Evolutionary conservation across 2,888 invertebrate species (phyloP), one percentile per base, ranked within the genome.

Genomic region (Leuctra nigra): DNA sequence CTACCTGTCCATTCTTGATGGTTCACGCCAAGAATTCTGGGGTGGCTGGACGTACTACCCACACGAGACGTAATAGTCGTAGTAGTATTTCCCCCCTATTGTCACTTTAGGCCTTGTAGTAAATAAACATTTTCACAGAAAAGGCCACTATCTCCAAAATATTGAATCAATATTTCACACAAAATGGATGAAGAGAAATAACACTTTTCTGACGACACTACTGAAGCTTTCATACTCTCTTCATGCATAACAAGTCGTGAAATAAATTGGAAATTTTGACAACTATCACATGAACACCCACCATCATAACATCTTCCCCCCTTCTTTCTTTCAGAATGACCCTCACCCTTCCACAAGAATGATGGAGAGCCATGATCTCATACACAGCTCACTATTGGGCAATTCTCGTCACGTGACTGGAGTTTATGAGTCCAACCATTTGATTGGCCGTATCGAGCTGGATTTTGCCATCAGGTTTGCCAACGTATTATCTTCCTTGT

Each of bases 41-140:
- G 33, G 20, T 13, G 46, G 47, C 36, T 16, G 13, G 16, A 4
- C 4, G 16, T 9, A n/a, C 38, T 38, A 38, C 50, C 50, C 35
- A 50, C 50, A 50, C 50, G 50, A 50, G 50, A 33, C 50, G 50
- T 50, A 50, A 50, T 50, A 16, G 33, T 59, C 57, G 54, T 61
- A 59, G 57, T 58, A 58, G 57, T 61, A 61, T 59, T 61, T 58
- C 56, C 59, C 52, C 54, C 54, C 54, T 57, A 41, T 61, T 59
- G 56, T 58, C 61, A 57, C 54, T 44, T 57, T 23, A 46, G 53
- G 47, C 54, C 22, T 23, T 20, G 20, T 22, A 20, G 16, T 54
- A 58, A 48, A 59, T 58, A 61, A 59, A 61, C 61, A 59, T 61
- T 61, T 55, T 56, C 38, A 39, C 46, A 23, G 16, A 29, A 29